Evolutionary conservation across 2,797 vertebrate genomes (phyloP), one percentile per base, ranked within the genome.

Genomic region (Rousettus madagascariensis): DNA sequence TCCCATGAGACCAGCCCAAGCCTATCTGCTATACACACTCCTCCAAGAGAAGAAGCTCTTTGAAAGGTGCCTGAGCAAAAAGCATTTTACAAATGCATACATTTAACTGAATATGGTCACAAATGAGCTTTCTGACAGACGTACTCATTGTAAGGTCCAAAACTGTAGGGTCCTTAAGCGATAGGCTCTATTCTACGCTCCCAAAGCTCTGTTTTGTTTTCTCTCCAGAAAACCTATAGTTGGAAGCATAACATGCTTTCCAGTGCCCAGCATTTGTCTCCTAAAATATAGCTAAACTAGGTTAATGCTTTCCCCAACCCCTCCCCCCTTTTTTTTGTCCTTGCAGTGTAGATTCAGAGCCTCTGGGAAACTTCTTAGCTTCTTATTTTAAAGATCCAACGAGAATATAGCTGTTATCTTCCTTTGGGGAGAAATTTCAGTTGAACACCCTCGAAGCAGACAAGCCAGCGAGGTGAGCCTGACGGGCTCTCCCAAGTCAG

Each of bases 281-380:
- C 88, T 95, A 92, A 95, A 95, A 95, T 88, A 91, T 17, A 94
- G 30, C 38, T 92, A 90, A 95, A 92, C 68, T 95, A 96, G 90
- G 90, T 94, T 92, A 92, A 83, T 66, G 38, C 20, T 49, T 4
- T 15, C 49, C 46, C 46, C 38, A 38, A 38, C 46, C 46, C 12
- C 41, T 1, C 46, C 49, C 16, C 15, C 46, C 3, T 15, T 16
- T 41, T 10, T 24, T 46, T 78, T 65, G 46, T 22, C 86, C 78
- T 95, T 95, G 59, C 86, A 95, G 69, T 75, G 3, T 43, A 93
- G 69, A 72, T 89, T 92, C 46, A 75, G 68, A 91, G 28, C 49
- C 55, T 79, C 65, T 95, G 83, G 63, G 88, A 93, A 95, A 71
- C 59, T 80, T 90, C 38, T 49, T 85, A 22, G 30, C 22, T 91